Conservation (phyloP, 23 tunicate genomes). For the Phallusia fumigata region DNA sequence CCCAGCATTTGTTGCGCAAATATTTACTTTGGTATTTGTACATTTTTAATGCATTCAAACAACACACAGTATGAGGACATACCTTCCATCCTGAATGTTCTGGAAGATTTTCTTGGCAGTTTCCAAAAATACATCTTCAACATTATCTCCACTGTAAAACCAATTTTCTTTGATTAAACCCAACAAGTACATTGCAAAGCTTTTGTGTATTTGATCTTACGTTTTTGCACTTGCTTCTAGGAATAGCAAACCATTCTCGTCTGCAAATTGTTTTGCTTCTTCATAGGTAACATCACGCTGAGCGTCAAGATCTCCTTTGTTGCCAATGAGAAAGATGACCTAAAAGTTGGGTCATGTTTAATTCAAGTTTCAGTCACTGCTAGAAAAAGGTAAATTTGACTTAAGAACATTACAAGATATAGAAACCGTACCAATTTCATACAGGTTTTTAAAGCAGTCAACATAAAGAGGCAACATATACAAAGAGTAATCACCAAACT, state of each 20-base stretch:
- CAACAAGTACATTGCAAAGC: background rate
- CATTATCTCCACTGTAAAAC: slow-evolving; percentile 88
- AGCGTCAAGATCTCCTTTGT: slow-evolving; percentile 92
- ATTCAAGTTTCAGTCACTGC: too few relatives aligned
- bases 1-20: too few relatives aligned
- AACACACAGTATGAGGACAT: background rate
- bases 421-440: too few relatives aligned
- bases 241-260: slow-evolving; percentile 90
- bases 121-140: slow-evolving; percentile 99
- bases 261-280: slow-evolving; percentile 98
- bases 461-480: too few relatives aligned
- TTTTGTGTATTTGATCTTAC: slow-evolving; percentile 19
- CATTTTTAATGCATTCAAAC: too few relatives aligned
- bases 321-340: slow-evolving; percentile 95
- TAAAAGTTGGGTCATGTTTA: slow-evolving; percentile 3
- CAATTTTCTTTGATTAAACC: background rate
- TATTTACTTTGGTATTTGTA: too few relatives aligned
- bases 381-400: too few relatives aligned
- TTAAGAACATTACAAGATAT: too few relatives aligned
- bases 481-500: too few relatives aligned
- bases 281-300: slow-evolving; percentile 94
- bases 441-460: too few relatives aligned
- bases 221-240: slow-evolving; percentile 96
- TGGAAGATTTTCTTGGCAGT: slow-evolving; percentile 98
- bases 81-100: slow-evolving; percentile 99